Base-by-base conservation (phyloP, 1,140 invertebrate genomes). In the Pygmarrhopalites habei region DNA sequence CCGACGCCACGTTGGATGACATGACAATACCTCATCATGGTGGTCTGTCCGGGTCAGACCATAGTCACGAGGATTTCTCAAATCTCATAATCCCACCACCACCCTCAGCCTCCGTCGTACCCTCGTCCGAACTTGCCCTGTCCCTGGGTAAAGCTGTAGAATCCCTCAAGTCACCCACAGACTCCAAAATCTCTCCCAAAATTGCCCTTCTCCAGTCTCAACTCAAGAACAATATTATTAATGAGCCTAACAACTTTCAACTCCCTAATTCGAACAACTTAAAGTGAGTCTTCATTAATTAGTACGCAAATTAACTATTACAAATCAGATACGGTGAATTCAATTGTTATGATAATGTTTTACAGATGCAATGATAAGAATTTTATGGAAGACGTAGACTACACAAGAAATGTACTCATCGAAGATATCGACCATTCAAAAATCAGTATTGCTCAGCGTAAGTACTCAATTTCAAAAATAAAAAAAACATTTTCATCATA, bases 51-150 rank as follows among this genome's bases (percentile, higher is more conserved):
- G 5, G 5, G 5, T 35, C 32, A 7, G 32, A 35, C 5, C 5
- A 35, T 35, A 35, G 5, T 7, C 5, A 35, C 15, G 53, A 64
- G 28, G 21, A 30, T 26, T 12, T 43, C 44, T 58, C 62, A 17
- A 60, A 72, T 84, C 83, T 10, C 83, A 83, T n/a, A 79, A 83
- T 60, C 47, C 60, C 41, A 29, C 41, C 2, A 30, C 39, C 41
- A 15, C 53, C 52, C 23, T 14, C 53, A 35, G 3, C 30, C 3
- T 83, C 83, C 74, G 73, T 57, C 72, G 3, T 46, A 67, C 29
- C 56, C 56, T 12, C 30, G 65, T 85, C 0, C 87, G 86, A 62
- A 89, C 89, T 35, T 89, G 89, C 72, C 88, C 87, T 35, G 87
- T 87, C 2, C 88, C 88, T 0, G 87, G 88, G 1, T 72, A 77